These are phyloP conservation scores for Indicator maculatus DNA, from an alignment of 2,113 vertebrate genomes.

Conservation along the genomic window DNA sequence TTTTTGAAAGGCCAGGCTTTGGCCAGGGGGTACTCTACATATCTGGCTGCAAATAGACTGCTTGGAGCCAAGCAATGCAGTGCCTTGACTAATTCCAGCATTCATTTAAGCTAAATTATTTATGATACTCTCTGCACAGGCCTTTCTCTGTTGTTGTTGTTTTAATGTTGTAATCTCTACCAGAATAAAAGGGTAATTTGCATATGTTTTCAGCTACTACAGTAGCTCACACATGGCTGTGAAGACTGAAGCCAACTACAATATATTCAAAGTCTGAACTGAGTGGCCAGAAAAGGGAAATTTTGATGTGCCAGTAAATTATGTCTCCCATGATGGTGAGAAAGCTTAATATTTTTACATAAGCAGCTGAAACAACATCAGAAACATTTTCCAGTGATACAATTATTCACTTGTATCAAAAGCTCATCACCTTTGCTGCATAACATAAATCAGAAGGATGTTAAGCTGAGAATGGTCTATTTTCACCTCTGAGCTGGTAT, in stretches of 20 bases:
- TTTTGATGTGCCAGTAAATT: constrained; percentile 59
- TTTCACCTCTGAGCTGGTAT: background rate
- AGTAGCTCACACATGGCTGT: constrained; percentile 28
- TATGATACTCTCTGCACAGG: constrained; percentile 66
- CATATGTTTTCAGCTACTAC: constrained; percentile 35
- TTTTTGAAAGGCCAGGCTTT: constrained; percentile 74
- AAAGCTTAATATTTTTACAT: constrained; percentile 47
- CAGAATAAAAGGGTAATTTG: constrained; percentile 65
- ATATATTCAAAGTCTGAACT: constrained; percentile 23
- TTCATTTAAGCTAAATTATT: constrained; percentile 83
- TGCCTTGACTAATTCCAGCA: constrained; percentile 81
- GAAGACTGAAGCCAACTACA: constrained; percentile 19
- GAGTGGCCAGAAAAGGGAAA: constrained; percentile 47
- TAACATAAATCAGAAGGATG: background rate
- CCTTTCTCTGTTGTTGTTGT: constrained; percentile 58
- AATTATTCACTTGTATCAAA: constrained; percentile 50
- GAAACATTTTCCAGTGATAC: constrained; percentile 40
- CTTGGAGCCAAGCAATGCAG: constrained; percentile 76
- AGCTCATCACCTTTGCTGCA: constrained; percentile 14
- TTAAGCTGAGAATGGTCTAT: constrained; percentile 24
- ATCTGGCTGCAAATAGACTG: constrained; percentile 77
- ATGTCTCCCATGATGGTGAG: constrained; percentile 29
- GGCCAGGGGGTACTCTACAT: constrained; percentile 66
- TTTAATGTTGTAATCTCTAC: constrained; percentile 26
- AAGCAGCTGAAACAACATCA: constrained; percentile 74